Evolutionary conservation across 2,888 invertebrate species (phyloP), one percentile per base, ranked within the genome.

Genomic region (Clivina fossor): DNA sequence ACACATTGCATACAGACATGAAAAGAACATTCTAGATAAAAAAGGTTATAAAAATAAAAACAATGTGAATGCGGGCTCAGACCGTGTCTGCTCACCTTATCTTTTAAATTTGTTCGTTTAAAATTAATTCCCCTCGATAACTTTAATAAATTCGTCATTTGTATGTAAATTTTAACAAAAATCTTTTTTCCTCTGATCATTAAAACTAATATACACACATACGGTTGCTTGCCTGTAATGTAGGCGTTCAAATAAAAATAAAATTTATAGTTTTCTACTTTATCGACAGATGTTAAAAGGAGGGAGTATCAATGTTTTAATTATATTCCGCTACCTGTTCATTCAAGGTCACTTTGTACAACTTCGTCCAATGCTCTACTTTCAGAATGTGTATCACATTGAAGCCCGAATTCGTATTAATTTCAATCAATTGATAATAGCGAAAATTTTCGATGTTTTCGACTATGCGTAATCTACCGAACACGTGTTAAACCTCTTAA

Each of bases 401-500:
- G n/a, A n/a, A n/a, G n/a, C n/a, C n/a, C n/a, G n/a, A n/a, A n/a
- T n/a, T n/a, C n/a, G 30, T 28, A 49, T 49, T 49, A 49, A 49
- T 40, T 49, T 38, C 20, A 46, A 4, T 40, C 35, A 35, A n/a
- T 38, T 28, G 49, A 49, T 49, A 49, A 49, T 49, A 40, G 49
- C 49, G 28, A 49, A 47, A 49, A 49, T 53, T 50, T 48, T 51
- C 51, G 51, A 33, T 37, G 48, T 48, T 48, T 19, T 24, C 30
- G 11, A 30, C 22, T 16, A 33, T 35, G 20, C 33, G 26, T 32
- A 44, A 53, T 53, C 44, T 28, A n/a, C 44, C 26, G 20, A 53
- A 53, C 53, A 53, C 44, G 19, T 53, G 53, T 53, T 26, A 53
- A 53, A 53, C n/a, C 44, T 43, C 53, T 53, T 53, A 53, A 44